Base-by-base conservation (phyloP, 2,113 vertebrate species). In the Sinocyclocheilus anshuiensis region DNA sequence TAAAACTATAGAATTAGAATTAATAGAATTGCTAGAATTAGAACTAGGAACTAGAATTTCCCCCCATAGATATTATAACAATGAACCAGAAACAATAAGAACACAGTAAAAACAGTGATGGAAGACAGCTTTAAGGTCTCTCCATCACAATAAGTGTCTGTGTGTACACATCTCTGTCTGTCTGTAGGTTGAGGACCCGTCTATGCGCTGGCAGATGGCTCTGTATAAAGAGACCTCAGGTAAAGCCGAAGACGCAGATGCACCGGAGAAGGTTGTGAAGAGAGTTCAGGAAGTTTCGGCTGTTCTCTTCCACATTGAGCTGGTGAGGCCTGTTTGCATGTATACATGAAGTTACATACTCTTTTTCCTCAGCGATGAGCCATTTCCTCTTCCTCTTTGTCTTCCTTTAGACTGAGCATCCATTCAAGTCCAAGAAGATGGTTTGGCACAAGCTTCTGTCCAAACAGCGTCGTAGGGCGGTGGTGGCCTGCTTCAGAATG, bases 401-500 rank as follows among this genome's bases (percentile, higher is more conserved):
- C 20, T 86, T 45, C 48, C 18, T 29, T 10, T 61, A 97, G 97
- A 97, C 93, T 0, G 97, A 98, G 91, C 97, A 97, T 84, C 97
- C 97, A 9, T 97, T 91, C 91, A 99, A 98, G 91, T 97, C 97
- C 16, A 98, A 98, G 95, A 97, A 97, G 90, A 97, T 97, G 20
- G 97, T 97, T 8, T 99, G 97, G 97, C 97, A 98, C 93, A 99
- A 99, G 89, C 95, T 98, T 67, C 92, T 98, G 85, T 99, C 97
- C 7, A 99, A 99, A 88, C 97, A 99, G 90, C 96, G 97, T 0
- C 96, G 97, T 53, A 93, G 96, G 26, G 97, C 97, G 0, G 97
- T 99, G 6, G 97, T 99, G 57, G 97, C 97, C 72, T 99, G 97
- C 90, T 98, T 99, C 94, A 95, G 97, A 86, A 99, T 99, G 97